Evolutionary conservation across 2,888 invertebrate genomes (phyloP), one percentile per base, ranked within the genome.

Genomic region (Pinctada fucata): DNA sequence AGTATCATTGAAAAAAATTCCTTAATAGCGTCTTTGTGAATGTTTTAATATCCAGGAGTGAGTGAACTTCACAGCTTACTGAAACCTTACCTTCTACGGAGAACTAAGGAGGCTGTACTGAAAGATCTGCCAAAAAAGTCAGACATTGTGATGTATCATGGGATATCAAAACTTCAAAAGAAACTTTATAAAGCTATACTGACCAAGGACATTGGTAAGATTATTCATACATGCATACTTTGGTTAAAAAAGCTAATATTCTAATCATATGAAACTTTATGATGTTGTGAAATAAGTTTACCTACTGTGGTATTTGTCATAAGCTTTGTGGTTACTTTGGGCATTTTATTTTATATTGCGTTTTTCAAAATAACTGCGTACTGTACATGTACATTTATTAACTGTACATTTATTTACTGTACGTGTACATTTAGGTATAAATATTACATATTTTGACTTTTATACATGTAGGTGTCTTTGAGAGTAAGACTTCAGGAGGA

Each of bases 101-200:
- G 93, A 66, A 90, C 91, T 3, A 93, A 93, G 85, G 85, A 88
- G 0, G 88, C 88, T 31, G 92, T 93, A 6, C 79, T 91, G 3
- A 84, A 87, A 79, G 91, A 92, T 79, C 84, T 92, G 45, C 93
- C 93, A 1, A 82, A 85, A 52, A 92, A 91, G 77, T 85, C 88
- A 5, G 92, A 93, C 84, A 88, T 93, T 6, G 84, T 93, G 31
- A 82, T 93, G 10, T 93, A 90, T 80, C 93, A 93, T 82, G 91
- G 92, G 3, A 82, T 93, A 75, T 90, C 92, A 2, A 85, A 88
- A 31, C 80, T 93, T 47, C 93, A 93, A 88, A 92, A 92, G 79
- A 90, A 92, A 75, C 85, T 92, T 31, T 93, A 93, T 85, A 92
- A 91, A 74, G 92, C 91, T 48, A 91, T 93, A 52, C 88, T 93